phyloP scores from a whole-genome alignment of 1,140 invertebrate genomes.

The Drosophila bocqueti region DNA sequence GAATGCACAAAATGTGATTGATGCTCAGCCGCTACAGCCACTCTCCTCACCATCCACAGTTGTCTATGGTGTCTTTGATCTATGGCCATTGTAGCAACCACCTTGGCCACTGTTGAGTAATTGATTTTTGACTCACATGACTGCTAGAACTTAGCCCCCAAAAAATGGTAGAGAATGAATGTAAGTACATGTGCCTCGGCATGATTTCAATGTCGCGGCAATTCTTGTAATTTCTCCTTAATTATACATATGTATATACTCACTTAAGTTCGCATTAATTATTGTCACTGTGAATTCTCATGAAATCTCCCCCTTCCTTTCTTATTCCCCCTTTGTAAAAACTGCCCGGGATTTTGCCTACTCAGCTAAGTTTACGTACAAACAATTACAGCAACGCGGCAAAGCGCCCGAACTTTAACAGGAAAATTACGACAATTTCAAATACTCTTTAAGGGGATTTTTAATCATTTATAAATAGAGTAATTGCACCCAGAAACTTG shows the following conservation, averaged over 20 bases:
- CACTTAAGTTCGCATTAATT: constrained; percentile 55
- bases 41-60: constrained; percentile 6
- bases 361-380: constrained; percentile 37
- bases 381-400: constrained; percentile 41
- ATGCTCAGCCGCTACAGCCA: constrained; percentile 38
- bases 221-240: constrained; percentile 52
- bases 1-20: constrained; percentile 50
- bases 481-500: neutral
- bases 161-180: neutral
- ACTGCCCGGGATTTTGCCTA: constrained; percentile 25
- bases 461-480: neutral
- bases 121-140: constrained; percentile 57
- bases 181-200: constrained; percentile 3
- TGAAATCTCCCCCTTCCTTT: constrained; percentile 7
- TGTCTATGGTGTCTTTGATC: constrained; percentile 49
- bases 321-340: constrained; percentile 2
- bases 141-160: constrained; percentile 1
- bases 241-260: constrained; percentile 35
- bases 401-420: constrained; percentile 5
- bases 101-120: constrained; percentile 65
- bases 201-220: constrained; percentile 54
- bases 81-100: constrained; percentile 11
- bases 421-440: neutral
- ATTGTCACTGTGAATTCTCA: constrained; percentile 38
- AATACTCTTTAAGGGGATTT: constrained; percentile 10